Conservation (phyloP, 2,888 invertebrate genomes). For the Encarsia formosa region DNA sequence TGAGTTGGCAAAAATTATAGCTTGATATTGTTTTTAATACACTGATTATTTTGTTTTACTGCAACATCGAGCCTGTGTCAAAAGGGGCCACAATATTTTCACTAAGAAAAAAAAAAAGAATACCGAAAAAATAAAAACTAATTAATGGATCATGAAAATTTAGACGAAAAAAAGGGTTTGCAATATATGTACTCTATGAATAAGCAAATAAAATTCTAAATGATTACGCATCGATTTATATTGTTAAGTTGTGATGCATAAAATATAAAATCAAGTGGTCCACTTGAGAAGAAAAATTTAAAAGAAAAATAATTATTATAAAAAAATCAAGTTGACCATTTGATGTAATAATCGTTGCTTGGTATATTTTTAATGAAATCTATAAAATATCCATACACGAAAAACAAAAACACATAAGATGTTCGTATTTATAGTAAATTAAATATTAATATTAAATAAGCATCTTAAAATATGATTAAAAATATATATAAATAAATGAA, state of each 20-base stretch:
- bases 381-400: not conserved
- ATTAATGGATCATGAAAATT: not conserved
- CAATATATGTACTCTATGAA: conserved; percentile 20
- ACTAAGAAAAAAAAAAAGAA: conserved; percentile 26
- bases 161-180: not conserved
- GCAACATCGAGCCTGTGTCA: conserved; percentile 39
- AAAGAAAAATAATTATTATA: conserved; percentile 8
- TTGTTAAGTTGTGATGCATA: conserved; percentile 28
- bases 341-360: conserved; percentile 46
- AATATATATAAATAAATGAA: conserved; percentile 16
- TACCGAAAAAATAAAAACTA: conserved; percentile 12
- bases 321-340: conserved; percentile 32
- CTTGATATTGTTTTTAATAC: no score
- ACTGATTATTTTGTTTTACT: no score
- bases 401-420: conserved; percentile 26
- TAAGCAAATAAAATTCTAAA: conserved; percentile 47
- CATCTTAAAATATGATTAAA: no score
- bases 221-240: conserved; percentile 41
- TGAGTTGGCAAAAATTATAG: no score
- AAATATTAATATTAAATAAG: not conserved
- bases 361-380: conserved; percentile 45
- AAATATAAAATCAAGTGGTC: conserved; percentile 20
- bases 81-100: conserved; percentile 49
- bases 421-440: conserved; percentile 11
- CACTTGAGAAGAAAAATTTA: conserved; percentile 8